Base-by-base conservation (phyloP, 2,113 vertebrate species). In the Sterrhoptilus dennistouni region DNA sequence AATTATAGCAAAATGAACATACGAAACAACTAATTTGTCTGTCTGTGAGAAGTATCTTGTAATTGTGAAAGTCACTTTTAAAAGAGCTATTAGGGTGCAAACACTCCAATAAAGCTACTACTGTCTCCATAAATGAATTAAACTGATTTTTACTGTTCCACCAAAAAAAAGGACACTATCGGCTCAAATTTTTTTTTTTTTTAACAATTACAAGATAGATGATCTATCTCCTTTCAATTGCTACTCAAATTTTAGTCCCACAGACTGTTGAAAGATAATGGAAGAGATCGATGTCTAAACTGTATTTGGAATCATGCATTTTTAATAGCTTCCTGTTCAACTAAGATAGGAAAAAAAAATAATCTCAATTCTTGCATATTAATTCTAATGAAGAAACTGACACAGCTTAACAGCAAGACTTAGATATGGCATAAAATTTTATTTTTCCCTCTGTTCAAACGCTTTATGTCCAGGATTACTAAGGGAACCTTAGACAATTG, bases 311-410 rank as follows among this genome's bases (percentile, higher is more conserved):
- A 60, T 59, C 2, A 68, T 8, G 4, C 6, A 52, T 20, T 79
- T 92, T 94, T 89, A 8, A 36, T 27, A 76, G 28, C 64, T 59
- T 71, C 14, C 83, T 92, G 80, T 36, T n/a, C 15, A 84, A 15
- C 42, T 64, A 57, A 54, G 8, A 56, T 3, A 29, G 19, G 9
- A 7, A 17, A 71, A 7, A 17, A 70, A 87, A 75, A 6, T 53
- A 49, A n/a, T 75, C 12, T 38, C 56, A 53, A 70, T 71, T 82
- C 8, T 5, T 71, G 49, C 9, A 23, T 60, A 79, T n/a, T n/a
- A 70, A n/a, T 79, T 78, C 61, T 68, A 54, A 85, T 36, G 8
- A 74, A 84, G 44, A 78, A 42, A 66, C 7, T 42, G 29, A 44
- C 19, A 35, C 11, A 8, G 2, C 4, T 59, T 84, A 57, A 77